Base-by-base conservation (phyloP, 2,888 invertebrate species). In the Habrosyne pyritoides region DNA sequence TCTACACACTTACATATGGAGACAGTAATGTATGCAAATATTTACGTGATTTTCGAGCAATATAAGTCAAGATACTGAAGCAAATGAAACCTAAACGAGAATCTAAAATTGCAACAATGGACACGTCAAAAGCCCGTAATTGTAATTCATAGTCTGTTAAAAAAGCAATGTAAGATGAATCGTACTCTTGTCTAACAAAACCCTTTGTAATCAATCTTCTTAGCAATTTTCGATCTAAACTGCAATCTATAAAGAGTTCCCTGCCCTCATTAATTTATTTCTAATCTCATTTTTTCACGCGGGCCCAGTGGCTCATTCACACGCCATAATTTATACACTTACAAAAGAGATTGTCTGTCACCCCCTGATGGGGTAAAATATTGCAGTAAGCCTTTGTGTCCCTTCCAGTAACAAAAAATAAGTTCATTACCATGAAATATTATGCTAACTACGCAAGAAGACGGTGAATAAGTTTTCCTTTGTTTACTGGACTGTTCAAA, bases 351-450 rank as follows among this genome's bases (percentile, higher is more conserved):
- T 50, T 50, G 50, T 30, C 30, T 50, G 50, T 50, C 50, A 50
- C 50, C 50, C 42, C 50, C 28, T 50, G 50, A 50, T 50, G 50
- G 50, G 50, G 28, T 28, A 30, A 50, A 50, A 50, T 8, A 50
- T 50, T 50, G 28, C 21, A 42, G 42, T 18, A 8, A 18, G 42
- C 42, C 42, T 42, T 42, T 42, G 42, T 42, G 18, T 42, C 18
- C 18, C 18, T 18, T 42, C 7, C 36, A n/a, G 42, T 42, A 18
- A n/a, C 14, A 42, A 12, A 42, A 42, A 42, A 1, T 42, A 8
- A 42, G 42, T 42, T 42, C 18, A 18, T 42, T 42, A 42, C 18
- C 18, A n/a, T 42, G 42, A 42, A 42, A 42, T 42, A 42, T 42
- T 42, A 42, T 42, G 42, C 18, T 42, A 42, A 42, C 42, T 42